Evolutionary conservation across 2,113 vertebrate species (phyloP).

Genomic region (Blennius ocellaris): DNA sequence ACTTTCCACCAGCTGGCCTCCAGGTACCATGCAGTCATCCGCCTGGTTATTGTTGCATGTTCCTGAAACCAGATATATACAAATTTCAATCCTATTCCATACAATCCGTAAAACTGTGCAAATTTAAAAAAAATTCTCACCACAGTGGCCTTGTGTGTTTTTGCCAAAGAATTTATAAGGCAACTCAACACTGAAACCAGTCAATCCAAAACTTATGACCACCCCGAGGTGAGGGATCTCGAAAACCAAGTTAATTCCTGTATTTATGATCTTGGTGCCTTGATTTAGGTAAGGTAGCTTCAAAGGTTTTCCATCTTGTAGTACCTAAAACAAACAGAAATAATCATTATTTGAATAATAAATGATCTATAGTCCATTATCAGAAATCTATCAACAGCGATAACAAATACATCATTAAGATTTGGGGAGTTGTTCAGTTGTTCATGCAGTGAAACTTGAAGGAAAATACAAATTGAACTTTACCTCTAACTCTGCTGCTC

Average conservation of each 20-base stretch:
- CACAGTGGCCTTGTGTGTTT: constrained; percentile 96
- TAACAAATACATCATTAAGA: not conserved
- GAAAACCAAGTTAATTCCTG: constrained; percentile 86
- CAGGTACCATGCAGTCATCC: constrained; percentile 91
- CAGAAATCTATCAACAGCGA: no score
- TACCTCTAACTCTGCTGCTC: constrained; percentile 86
- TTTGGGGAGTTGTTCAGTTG: no score
- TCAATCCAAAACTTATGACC: constrained; percentile 87
- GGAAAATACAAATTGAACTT: not conserved
- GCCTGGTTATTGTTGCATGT: constrained; percentile 88
- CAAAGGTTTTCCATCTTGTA: constrained; percentile 34
- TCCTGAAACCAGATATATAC: constrained; percentile 77
- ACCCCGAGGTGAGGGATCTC: constrained; percentile 83
- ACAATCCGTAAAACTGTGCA: not conserved
- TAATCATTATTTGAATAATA: not conserved
- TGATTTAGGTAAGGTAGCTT: constrained; percentile 67
- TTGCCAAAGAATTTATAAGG: constrained; percentile 85
- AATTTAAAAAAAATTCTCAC: constrained; percentile 71
- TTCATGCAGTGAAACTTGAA: no score
- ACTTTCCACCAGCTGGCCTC: constrained; percentile 73
- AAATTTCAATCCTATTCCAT: constrained; percentile 5
- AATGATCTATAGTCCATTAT: not conserved
- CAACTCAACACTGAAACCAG: constrained; percentile 87
- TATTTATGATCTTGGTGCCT: constrained; percentile 81
- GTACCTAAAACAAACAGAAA: constrained; percentile 59